Conservation (phyloP, 35 echinoderm and acorn worm genomes). For the Eucidaris tribuloides region DNA sequence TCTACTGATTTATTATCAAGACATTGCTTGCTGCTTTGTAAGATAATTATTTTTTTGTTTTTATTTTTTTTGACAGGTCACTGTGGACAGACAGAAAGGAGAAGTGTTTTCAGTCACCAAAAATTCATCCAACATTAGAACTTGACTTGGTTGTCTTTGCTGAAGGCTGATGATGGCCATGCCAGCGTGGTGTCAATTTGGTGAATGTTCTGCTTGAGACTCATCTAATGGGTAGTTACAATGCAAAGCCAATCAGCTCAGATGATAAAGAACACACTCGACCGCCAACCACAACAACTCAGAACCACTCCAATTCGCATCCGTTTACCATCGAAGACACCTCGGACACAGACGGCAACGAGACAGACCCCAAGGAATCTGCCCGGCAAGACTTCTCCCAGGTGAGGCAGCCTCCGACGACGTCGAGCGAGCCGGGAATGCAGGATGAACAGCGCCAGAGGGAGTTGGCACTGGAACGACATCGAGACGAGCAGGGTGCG, state of each 20-base stretch:
- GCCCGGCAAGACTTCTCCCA: neutral
- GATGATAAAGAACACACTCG: constrained; percentile 6
- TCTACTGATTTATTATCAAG: too few species aligned
- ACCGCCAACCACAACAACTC: neutral
- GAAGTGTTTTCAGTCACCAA: too few species aligned
- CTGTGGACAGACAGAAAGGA: too few species aligned
- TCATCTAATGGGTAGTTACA: constrained; percentile 40
- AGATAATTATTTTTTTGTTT: too few species aligned
- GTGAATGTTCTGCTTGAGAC: too few species aligned
- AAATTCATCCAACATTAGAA: too few species aligned
- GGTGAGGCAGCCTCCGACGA: neutral
- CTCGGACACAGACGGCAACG: constrained; percentile 16
- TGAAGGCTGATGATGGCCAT: too few species aligned
- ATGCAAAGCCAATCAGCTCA: constrained; percentile 22
- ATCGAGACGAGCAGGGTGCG: neutral
- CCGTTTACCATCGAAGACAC: constrained; percentile 26
- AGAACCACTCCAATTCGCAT: neutral
- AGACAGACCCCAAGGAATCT: neutral
- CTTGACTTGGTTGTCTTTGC: too few species aligned
- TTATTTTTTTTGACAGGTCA: too few species aligned
- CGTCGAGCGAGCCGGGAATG: constrained; percentile 17
- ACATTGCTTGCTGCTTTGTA: too few species aligned
- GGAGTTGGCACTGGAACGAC: constrained; percentile 26
- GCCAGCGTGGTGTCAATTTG: too few species aligned
- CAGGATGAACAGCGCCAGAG: constrained; percentile 32